phyloP scores from a whole-genome alignment of 2,113 vertebrate genomes.

The Sturnus vulgaris region DNA sequence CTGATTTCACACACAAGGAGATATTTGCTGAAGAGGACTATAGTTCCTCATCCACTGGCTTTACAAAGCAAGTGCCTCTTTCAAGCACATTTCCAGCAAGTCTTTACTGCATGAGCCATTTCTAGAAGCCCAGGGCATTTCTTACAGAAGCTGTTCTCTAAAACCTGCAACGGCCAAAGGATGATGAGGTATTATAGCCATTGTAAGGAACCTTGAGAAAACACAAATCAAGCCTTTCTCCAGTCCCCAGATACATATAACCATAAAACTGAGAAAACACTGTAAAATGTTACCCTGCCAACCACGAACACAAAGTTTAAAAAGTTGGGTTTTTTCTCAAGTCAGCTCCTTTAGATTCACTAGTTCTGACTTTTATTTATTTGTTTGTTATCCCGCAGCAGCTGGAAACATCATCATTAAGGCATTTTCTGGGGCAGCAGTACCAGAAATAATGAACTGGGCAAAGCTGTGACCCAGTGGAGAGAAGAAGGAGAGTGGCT shows the following conservation, averaged over 20 bases:
- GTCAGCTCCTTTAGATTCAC: background rate
- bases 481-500: background rate
- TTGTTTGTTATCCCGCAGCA: background rate
- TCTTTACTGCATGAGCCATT: background rate
- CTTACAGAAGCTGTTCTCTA: background rate
- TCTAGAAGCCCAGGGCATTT: background rate
- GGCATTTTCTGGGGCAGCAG: background rate
- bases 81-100: background rate
- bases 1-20: background rate
- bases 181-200: background rate
- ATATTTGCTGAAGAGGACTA: background rate
- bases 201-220: background rate
- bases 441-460: conserved; percentile 1
- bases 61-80: background rate
- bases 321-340: background rate
- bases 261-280: background rate
- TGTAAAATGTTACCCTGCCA: background rate
- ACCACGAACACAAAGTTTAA: background rate
- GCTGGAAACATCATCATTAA: background rate
- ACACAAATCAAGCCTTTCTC: background rate
- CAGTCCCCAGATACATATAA: background rate
- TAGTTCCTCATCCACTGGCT: background rate
- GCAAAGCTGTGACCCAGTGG: background rate
- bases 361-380: background rate
- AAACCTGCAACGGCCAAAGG: background rate